phyloP scores from a whole-genome alignment of 1,140 invertebrate genomes.

The Vollenhovia emeryi region DNA sequence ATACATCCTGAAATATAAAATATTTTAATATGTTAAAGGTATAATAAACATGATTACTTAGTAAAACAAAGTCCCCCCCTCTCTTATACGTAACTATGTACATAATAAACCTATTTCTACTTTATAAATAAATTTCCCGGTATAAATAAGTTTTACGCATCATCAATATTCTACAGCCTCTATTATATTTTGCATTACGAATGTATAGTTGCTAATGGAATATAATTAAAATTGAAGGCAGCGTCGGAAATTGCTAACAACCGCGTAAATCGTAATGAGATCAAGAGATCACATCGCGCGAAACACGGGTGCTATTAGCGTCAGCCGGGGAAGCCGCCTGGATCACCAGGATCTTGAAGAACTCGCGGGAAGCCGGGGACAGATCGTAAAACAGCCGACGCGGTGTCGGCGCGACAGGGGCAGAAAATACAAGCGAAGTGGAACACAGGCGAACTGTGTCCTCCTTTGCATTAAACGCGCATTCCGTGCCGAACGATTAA shows the following conservation, averaged over 20 bases:
- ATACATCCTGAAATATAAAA: neutral
- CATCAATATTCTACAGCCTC: neutral
- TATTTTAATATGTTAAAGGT: neutral
- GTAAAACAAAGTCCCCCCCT: neutral
- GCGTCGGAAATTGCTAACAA: neutral
- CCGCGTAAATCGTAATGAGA: constrained; percentile 7
- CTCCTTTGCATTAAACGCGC: constrained; percentile 73
- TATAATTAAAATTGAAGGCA: constrained; percentile 12
- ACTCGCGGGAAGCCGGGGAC: constrained; percentile 21
- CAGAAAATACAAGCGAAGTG: constrained; percentile 70
- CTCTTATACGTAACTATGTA: neutral
- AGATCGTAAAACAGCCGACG: constrained; percentile 63
- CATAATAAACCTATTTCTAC: neutral
- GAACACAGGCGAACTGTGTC: constrained; percentile 69
- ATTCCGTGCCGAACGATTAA: constrained; percentile 81
- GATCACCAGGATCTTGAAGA: constrained; percentile 40
- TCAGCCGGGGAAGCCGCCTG: constrained; percentile 31
- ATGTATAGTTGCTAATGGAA: constrained; percentile 1
- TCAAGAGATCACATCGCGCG: constrained; percentile 41
- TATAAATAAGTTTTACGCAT: neutral
- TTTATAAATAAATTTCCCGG: neutral
- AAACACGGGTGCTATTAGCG: constrained; percentile 62
- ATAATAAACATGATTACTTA: neutral
- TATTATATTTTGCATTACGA: constrained; percentile 6
- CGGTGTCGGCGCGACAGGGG: constrained; percentile 31